A percentile compares a stretch with the other conserved stretches of the same genome.
Evolutionary conservation across 2,113 vertebrate species (phyloP).

Genomic region (Prionailurus bengalensis): DNA sequence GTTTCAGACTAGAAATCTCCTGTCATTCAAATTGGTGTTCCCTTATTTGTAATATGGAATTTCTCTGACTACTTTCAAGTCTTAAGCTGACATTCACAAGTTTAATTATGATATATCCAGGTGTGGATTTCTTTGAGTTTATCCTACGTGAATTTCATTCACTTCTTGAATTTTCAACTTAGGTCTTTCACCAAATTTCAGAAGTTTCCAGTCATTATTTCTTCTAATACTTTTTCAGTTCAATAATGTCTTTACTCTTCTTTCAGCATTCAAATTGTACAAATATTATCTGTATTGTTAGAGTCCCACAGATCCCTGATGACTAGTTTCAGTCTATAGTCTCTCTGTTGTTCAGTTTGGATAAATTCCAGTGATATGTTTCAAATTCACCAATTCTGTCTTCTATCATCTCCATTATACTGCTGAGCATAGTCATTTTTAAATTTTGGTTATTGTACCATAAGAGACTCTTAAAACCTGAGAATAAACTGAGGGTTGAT

Average conservation of each 20-base stretch:
- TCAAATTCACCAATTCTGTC: background rate
- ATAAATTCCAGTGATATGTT: background rate
- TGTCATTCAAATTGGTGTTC: background rate
- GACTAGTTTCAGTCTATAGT: background rate
- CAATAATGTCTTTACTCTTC: background rate
- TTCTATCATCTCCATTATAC: background rate
- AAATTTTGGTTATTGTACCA: background rate
- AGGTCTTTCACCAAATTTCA: background rate
- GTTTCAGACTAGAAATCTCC: background rate
- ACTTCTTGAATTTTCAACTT: background rate
- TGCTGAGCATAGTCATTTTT: background rate
- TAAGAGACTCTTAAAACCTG: too few relatives aligned
- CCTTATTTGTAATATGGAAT: background rate
- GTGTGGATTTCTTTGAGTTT: background rate
- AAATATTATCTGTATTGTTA: background rate
- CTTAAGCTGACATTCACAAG: background rate
- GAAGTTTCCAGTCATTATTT: background rate
- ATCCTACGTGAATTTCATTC: background rate
- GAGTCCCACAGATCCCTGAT: background rate
- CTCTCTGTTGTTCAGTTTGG: background rate
- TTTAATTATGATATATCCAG: background rate
- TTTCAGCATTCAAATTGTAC: background rate
- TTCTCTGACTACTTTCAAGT: background rate
- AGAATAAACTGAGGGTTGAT: too few relatives aligned
- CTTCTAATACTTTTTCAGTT: background rate